A percentile compares a stretch with the other conserved stretches of the same genome.
Conservation (phyloP, 2,113 vertebrate species). For the Xenopus laevis region DNA sequence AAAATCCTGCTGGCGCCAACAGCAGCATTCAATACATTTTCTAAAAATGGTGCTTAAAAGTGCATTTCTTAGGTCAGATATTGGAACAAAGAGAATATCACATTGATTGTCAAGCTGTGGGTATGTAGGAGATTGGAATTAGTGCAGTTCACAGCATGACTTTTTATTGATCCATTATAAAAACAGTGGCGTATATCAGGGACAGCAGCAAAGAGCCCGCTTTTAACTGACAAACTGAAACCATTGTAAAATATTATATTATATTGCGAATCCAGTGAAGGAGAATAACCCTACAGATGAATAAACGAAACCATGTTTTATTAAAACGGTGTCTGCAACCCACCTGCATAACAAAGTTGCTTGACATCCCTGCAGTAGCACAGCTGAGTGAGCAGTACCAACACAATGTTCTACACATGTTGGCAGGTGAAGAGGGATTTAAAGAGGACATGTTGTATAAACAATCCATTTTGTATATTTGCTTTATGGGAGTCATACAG, state of each 20-base stretch:
- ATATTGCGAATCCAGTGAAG: too few species aligned
- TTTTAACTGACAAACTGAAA: not conserved
- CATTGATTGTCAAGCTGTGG: constrained; percentile 32
- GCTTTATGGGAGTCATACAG: too few species aligned
- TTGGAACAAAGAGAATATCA: constrained; percentile 17
- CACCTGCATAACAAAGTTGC: too few species aligned
- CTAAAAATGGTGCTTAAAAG: constrained; percentile 13
- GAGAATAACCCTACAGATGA: too few species aligned
- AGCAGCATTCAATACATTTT: constrained; percentile 4
- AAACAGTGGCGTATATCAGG: constrained; percentile 1
- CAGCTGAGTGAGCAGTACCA: too few species aligned
- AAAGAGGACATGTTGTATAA: too few species aligned
- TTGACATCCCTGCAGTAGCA: too few species aligned
- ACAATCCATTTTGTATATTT: too few species aligned
- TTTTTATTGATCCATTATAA: constrained; percentile 33
- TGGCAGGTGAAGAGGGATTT: too few species aligned
- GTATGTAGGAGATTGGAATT: constrained; percentile 20
- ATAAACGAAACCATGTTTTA: too few species aligned
- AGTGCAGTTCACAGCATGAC: constrained; percentile 21
- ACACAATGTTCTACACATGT: too few species aligned
- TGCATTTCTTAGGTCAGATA: constrained; percentile 12
- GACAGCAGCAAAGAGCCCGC: not conserved
- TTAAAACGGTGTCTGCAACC: too few species aligned
- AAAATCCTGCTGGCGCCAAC: constrained; percentile 4
- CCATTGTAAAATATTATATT: not conserved